Base-by-base conservation (phyloP, 2,888 invertebrate species). In the Drosophila infuscata region DNA sequence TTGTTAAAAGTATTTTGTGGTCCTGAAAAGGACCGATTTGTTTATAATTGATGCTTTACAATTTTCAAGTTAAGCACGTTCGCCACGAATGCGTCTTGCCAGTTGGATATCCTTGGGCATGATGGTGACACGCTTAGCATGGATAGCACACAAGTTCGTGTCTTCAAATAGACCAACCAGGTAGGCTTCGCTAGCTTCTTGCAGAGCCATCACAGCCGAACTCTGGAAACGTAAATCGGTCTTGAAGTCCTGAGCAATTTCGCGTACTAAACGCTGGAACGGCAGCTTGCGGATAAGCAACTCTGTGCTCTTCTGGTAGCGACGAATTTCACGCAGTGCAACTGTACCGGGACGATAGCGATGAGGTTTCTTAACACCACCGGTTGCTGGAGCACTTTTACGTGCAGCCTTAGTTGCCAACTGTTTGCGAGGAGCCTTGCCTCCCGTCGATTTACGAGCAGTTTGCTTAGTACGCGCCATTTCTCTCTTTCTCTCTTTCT, bases 91-190 rank as follows among this genome's bases (percentile, higher is more conserved):
- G 95, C 98, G 96, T 93, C 98, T 96, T 72, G 98, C 98, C 93
- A 98, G 95, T 94, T 98, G 98, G 92, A 98, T 98, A 93, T 98
- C 98, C 94, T 98, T 98, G 88, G 98, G 98, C 98, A 98, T 98
- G 94, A 98, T 98, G 81, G 98, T 98, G 71, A 98, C 98, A 91
- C 98, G 96, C 94, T 98, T 98, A 88, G 98, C 98, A 92, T 99
- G 98, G 93, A 98, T 98, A 84, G 98, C 98, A 94, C 98, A 74
- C 87, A 88, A 54, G 38, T 71, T 71, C 9, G 66, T 69, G 11
- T 62, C 69, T 58, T 69, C 69, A 30, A 63, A 69, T 12, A 63
- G 53, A 17, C 69, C 69, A 35, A 68, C 69, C 52, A 69, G 43
- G 32, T 63, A 70, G 32, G 66, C 70, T 61, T 70, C 70, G n/a